Conservation (phyloP, 2,888 invertebrate genomes). For the Nysson spinosus region DNA sequence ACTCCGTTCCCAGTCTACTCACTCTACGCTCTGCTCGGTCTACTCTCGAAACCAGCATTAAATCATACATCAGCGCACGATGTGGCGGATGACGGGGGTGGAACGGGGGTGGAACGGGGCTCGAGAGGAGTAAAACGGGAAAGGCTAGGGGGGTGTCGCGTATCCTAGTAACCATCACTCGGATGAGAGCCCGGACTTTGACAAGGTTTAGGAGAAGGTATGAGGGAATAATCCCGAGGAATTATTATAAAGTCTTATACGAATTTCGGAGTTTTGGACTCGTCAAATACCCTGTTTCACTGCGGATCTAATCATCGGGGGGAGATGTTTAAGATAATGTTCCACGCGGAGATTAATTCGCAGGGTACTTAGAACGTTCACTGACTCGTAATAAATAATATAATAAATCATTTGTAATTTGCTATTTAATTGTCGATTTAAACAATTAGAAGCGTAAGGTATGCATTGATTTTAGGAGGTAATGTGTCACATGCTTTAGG, state of each 20-base stretch:
- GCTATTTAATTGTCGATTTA: too few species aligned
- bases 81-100: slow-evolving; percentile 45
- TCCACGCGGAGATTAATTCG: too few species aligned
- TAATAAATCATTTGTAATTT: too few species aligned
- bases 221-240: slow-evolving; percentile 13
- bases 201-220: slow-evolving; percentile 41
- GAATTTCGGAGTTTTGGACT: neutral
- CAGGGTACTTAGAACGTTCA: too few species aligned
- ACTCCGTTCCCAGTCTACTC: slow-evolving; percentile 48
- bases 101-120: slow-evolving; percentile 14
- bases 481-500: too few species aligned
- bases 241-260: slow-evolving; percentile 25
- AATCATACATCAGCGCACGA: slow-evolving; percentile 74
- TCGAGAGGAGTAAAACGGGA: slow-evolving; percentile 55
- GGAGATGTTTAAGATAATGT: too few species aligned
- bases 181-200: slow-evolving; percentile 54
- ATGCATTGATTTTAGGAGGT: too few species aligned
- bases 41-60: slow-evolving; percentile 71
- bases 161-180: slow-evolving; percentile 66
- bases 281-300: neutral
- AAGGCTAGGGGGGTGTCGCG: slow-evolving; percentile 59
- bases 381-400: too few species aligned
- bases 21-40: slow-evolving; percentile 61
- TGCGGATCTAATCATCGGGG: neutral
- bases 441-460: too few species aligned